Evolutionary conservation across 2,888 invertebrate genomes (phyloP).

Genomic region (Drosophila hamatofila): DNA sequence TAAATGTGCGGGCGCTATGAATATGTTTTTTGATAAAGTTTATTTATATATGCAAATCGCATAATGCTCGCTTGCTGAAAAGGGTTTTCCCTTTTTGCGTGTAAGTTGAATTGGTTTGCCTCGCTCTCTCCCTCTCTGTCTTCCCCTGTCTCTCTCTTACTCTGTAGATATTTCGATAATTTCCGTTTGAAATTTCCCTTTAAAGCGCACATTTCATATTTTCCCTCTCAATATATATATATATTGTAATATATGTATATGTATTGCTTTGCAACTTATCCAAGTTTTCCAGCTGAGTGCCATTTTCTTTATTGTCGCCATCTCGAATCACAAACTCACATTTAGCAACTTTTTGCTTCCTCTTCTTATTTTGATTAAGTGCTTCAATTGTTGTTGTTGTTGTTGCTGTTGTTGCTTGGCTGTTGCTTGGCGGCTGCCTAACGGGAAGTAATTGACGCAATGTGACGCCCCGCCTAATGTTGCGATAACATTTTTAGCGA

Average conservation of each 20-base stretch:
- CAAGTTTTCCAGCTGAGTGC: conserved; percentile 68
- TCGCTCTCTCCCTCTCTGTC: background rate
- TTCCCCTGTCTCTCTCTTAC: background rate
- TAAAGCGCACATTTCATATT: conserved; percentile 32
- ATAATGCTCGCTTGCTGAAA: conserved; percentile 47
- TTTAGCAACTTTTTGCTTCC: conserved; percentile 46
- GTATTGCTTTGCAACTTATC: conserved; percentile 60
- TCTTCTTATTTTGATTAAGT: conserved; percentile 56
- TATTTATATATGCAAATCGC: conserved; percentile 75
- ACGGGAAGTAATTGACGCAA: conserved; percentile 53
- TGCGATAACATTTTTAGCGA: conserved; percentile 38
- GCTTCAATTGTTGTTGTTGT: conserved; percentile 37
- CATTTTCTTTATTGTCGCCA: conserved; percentile 53
- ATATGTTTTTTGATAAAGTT: conserved; percentile 74
- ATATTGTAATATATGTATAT: no score
- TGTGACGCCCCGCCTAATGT: conserved; percentile 40
- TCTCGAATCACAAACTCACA: conserved; percentile 32
- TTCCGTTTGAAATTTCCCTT: conserved; percentile 67
- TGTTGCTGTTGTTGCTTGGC: conserved; percentile 9
- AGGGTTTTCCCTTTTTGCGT: conserved; percentile 46
- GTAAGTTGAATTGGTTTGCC: conserved; percentile 51
- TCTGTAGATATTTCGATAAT: conserved; percentile 37
- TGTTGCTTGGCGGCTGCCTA: conserved; percentile 14
- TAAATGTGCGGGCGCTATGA: conserved; percentile 59
- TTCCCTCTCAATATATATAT: conserved; percentile 15